Percentiles rank a stretch among this genome's conserved stretches.
phyloP scores from a whole-genome alignment of 2,113 vertebrate genomes.

The Sakesphorus luctuosus region DNA sequence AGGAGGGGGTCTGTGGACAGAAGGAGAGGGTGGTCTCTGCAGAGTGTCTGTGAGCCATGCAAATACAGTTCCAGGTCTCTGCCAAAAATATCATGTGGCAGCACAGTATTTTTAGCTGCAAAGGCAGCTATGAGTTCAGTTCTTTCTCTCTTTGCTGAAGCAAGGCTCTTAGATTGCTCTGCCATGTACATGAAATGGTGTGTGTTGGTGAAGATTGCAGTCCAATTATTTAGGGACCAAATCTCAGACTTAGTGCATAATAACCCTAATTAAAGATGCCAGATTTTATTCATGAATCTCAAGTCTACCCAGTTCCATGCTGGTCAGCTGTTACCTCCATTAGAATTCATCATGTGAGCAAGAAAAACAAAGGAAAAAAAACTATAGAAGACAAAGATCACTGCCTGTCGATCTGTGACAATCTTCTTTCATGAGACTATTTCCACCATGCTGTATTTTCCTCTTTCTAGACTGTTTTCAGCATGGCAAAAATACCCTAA shows the following conservation, averaged over 20 bases:
- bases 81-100: constrained; percentile 23
- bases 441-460: not conserved
- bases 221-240: not conserved
- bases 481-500: not conserved
- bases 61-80: not conserved
- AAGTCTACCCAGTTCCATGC: not conserved
- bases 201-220: not conserved
- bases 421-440: not conserved
- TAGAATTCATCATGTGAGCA: not conserved
- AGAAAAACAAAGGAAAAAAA: not conserved
- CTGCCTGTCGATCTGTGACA: not conserved
- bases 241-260: not conserved
- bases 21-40: not conserved
- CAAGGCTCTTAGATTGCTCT: not conserved
- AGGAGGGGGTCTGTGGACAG: not conserved
- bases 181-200: not conserved
- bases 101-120: constrained; percentile 44
- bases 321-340: not conserved
- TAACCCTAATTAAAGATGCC: not conserved
- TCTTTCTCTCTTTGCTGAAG: not conserved
- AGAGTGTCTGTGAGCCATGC: not conserved
- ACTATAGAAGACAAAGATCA: not conserved
- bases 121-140: not conserved
- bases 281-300: not conserved
- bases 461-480: not conserved